Evolutionary conservation across 2,888 invertebrate species (phyloP), one percentile per base, ranked within the genome.

Genomic region (Orthonevra nobilis): DNA sequence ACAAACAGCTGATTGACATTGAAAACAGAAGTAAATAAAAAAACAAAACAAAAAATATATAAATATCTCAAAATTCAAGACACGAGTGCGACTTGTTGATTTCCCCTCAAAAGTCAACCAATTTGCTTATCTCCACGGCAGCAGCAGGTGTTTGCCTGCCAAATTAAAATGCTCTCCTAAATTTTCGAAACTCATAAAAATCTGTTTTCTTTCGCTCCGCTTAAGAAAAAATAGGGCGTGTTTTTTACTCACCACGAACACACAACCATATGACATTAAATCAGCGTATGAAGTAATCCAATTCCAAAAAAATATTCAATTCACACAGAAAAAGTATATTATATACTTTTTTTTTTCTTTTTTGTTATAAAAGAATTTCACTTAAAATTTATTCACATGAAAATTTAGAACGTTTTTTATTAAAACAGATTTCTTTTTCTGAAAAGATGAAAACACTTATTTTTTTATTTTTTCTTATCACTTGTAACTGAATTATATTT

Each of bases 251-350:
- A 77, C 77, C 72, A 58, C 48, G 56, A 72, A 40, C 34, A 77
- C 60, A 72, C 77, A 77, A 66, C 64, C 48, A 64, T 72, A 77
- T 77, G 77, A 77, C 77, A 72, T 72, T 42, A 72, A 77, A 60
- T 66, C 38, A 64, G 40, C 52, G n/a, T 54, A 38, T 72, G 46
- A 61, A 66, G 54, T 77, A 77, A 77, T 77, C 77, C 77, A 77
- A 77, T 48, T 64, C 54, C 63, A 58, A 20, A 42, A 60, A 30
- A n/a, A n/a, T n/a, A n/a, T n/a, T n/a, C 20, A 34, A 56, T 50
- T 23, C 6, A 20, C 7, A 60, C 4, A 30, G 34, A 40, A 40
- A 34, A 48, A 38, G 40, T 58, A 46, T 42, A 12, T 3, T 9
- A 15, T 23, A 46, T 34, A 40, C 17, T 73, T 34, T 40, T 23